A percentile compares a stretch with the other conserved stretches of the same genome.
Evolutionary conservation across 2,888 invertebrate species (phyloP).

Genomic region (Cerceris rybyensis): DNA sequence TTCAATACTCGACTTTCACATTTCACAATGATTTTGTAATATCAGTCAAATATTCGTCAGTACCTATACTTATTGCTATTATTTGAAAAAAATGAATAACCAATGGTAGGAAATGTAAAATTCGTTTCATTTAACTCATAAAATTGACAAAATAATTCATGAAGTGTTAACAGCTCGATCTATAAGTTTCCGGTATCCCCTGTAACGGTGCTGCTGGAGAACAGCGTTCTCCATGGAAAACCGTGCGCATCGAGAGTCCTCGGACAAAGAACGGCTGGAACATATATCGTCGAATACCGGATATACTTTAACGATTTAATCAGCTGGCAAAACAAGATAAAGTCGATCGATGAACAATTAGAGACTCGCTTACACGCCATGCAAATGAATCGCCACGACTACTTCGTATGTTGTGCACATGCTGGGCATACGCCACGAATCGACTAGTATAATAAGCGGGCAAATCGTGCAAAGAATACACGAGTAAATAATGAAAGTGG

Average conservation of each 20-base stretch:
- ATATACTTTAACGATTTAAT: slow-evolving; percentile 3
- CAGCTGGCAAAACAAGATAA: slow-evolving; percentile 29
- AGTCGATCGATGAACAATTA: slow-evolving; percentile 50
- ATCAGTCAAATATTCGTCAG: too few relatives aligned
- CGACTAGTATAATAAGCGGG: background rate
- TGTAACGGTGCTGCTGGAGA: too few relatives aligned
- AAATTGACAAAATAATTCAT: too few relatives aligned
- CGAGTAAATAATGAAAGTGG: background rate
- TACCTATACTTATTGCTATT: too few relatives aligned
- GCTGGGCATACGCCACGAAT: background rate
- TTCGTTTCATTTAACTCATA: too few relatives aligned
- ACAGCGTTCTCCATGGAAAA: too few relatives aligned
- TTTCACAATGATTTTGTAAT: too few relatives aligned
- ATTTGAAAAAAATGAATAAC: too few relatives aligned
- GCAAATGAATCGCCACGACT: slow-evolving; percentile 36
- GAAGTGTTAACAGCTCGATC: too few relatives aligned
- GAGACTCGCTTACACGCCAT: background rate
- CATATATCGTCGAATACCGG: background rate
- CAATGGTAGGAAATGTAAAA: too few relatives aligned
- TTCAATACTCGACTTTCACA: too few relatives aligned
- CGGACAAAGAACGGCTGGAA: background rate
- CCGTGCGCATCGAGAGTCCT: background rate
- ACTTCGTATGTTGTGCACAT: slow-evolving; percentile 11
- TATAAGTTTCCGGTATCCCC: too few relatives aligned
- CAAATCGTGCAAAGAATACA: background rate